Percentiles rank a stretch among this genome's conserved stretches.
These are phyloP conservation scores for Phalangium opilio DNA, from an alignment of 2,888 invertebrate species.

Conservation along the genomic window DNA sequence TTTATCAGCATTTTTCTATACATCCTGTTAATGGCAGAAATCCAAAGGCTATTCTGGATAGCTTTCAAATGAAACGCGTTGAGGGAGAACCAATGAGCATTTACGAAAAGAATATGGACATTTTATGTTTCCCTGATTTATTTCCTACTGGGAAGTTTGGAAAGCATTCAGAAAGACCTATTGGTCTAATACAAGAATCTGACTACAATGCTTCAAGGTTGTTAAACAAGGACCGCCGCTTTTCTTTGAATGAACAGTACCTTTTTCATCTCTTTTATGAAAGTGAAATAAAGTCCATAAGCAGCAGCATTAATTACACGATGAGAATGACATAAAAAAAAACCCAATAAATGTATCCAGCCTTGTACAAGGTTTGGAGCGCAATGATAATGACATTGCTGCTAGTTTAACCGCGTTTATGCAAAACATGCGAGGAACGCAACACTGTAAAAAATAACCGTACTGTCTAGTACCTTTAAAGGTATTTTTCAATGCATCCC, in stretches of 20 bases:
- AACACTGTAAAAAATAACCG: too few relatives aligned
- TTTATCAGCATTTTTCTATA: neutral
- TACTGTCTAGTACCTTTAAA: too few relatives aligned
- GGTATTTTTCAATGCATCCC: too few relatives aligned
- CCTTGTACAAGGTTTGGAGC: too few relatives aligned
- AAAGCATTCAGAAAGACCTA: neutral
- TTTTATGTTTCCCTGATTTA: conserved; percentile 1
- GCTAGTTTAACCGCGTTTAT: neutral
- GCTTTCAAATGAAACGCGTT: too few relatives aligned
- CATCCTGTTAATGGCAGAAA: neutral
- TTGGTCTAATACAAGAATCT: neutral
- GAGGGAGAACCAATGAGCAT: too few relatives aligned
- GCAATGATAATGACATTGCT: too few relatives aligned
- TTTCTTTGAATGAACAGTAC: conserved; percentile 1
- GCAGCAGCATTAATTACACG: too few relatives aligned
- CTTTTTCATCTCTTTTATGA: conserved; percentile 1
- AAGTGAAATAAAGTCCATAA: neutral
- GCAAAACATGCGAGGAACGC: neutral
- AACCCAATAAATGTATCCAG: too few relatives aligned
- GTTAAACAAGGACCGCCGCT: neutral
- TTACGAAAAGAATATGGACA: neutral
- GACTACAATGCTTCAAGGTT: neutral
- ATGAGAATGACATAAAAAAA: too few relatives aligned
- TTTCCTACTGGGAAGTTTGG: neutral
- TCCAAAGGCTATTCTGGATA: too few relatives aligned